phyloP scores from a whole-genome alignment of 2,113 vertebrate genomes.

The Urocolius indicus region DNA sequence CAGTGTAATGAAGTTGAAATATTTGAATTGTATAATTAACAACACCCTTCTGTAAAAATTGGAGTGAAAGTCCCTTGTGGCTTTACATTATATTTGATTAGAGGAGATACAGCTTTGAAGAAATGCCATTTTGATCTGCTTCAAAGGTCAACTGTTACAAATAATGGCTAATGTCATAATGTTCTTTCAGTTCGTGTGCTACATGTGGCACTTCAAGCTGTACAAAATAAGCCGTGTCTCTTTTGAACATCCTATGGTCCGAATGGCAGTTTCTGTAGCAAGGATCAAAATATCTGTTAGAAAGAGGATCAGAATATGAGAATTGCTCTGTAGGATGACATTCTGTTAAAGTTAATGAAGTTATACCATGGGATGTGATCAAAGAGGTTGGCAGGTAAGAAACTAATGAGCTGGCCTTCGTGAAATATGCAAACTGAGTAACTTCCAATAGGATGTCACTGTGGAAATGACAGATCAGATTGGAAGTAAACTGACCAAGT shows the following conservation, averaged over 20 bases:
- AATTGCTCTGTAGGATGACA: not conserved
- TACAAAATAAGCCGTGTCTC: not conserved
- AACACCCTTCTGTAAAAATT: slow-evolving; percentile 3
- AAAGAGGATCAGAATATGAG: not conserved
- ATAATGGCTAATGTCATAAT: not conserved
- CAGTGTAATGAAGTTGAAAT: not conserved
- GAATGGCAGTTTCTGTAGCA: not conserved
- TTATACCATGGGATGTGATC: not conserved
- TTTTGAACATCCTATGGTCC: not conserved
- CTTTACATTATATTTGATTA: not conserved
- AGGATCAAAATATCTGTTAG: not conserved
- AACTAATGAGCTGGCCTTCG: not conserved
- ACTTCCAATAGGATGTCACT: not conserved
- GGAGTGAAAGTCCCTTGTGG: not conserved
- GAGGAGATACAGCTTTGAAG: not conserved
- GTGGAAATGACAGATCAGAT: not conserved
- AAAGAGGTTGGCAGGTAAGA: not conserved
- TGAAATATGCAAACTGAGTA: not conserved
- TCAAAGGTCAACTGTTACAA: not conserved
- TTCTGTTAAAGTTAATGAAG: not conserved
- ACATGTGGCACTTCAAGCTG: not conserved
- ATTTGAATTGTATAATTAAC: slow-evolving; percentile 42
- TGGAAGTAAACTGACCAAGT: not conserved
- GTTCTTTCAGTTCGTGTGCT: not conserved
- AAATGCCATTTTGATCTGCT: not conserved